Percentiles rank a stretch among this genome's conserved stretches.
Conservation (phyloP, 2,113 vertebrate genomes). For the Ia io region DNA sequence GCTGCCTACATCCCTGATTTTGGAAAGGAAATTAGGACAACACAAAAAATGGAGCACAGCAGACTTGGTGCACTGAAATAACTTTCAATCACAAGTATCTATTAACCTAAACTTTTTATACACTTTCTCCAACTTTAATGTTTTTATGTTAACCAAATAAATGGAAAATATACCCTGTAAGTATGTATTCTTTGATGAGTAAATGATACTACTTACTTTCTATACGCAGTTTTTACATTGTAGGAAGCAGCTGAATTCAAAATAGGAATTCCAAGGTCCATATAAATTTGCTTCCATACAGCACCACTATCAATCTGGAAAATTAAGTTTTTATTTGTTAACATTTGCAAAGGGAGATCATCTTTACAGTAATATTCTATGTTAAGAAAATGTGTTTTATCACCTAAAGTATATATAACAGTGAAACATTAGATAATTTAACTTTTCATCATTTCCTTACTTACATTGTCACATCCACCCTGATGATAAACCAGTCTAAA, state of each 20-base stretch:
- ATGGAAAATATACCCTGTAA: neutral
- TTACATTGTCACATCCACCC: conserved; percentile 96
- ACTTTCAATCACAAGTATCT: neutral
- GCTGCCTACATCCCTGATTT: neutral
- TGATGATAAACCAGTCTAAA: conserved; percentile 95
- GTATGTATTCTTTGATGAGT: conserved; percentile 36
- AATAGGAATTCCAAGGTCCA: conserved; percentile 98
- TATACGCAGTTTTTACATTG: conserved; percentile 99
- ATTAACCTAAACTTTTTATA: neutral
- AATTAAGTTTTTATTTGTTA: conserved; percentile 68
- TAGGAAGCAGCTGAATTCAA: conserved; percentile 99
- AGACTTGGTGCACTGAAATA: neutral
- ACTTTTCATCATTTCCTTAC: conserved; percentile 44
- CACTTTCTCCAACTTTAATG: neutral
- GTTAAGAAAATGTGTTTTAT: neutral
- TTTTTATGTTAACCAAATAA: conserved; percentile 9
- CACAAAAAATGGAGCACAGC: neutral
- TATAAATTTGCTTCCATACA: conserved; percentile 99
- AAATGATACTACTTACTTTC: conserved; percentile 89
- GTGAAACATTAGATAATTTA: neutral
- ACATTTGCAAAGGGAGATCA: conserved; percentile 40
- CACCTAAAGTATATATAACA: neutral
- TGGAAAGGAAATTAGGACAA: neutral
- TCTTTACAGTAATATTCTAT: conserved; percentile 33
- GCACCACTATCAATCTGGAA: conserved; percentile 96